These are phyloP conservation scores for Himalopsyche japonica DNA, from an alignment of 2,888 invertebrate species.

Conservation along the genomic window DNA sequence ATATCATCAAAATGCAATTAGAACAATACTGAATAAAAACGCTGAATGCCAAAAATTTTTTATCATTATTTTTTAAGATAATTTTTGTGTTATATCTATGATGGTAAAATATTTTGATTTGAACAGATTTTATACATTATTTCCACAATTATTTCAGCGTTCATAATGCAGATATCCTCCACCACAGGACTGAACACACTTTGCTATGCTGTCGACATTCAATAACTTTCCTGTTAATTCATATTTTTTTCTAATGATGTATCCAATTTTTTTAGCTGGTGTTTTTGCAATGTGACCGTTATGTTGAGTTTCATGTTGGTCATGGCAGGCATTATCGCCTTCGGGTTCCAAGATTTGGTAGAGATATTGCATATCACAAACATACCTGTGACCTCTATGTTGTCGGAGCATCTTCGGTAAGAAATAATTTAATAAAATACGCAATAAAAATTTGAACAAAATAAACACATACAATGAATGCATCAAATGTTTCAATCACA, in stretches of 20 bases:
- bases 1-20: no score
- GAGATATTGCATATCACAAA: constrained; percentile 89
- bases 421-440: constrained; percentile 30
- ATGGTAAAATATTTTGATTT: background rate
- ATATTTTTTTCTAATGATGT: background rate
- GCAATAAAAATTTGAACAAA: no score
- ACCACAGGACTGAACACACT: no score
- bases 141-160: no score
- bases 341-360: constrained; percentile 92
- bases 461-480: background rate
- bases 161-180: no score
- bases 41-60: no score
- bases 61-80: no score
- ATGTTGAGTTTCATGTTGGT: constrained; percentile 93
- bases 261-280: constrained; percentile 68
- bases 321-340: constrained; percentile 89
- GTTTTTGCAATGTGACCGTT: constrained; percentile 81
- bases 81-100: background rate
- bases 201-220: no score
- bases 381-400: constrained; percentile 91
- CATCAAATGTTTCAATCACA: no score
- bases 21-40: no score
- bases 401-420: constrained; percentile 82
- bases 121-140: no score
- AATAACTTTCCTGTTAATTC: background rate